Base-by-base conservation (phyloP, 92 coral and sea anemone genomes). In the Zoanthus gigantus region DNA sequence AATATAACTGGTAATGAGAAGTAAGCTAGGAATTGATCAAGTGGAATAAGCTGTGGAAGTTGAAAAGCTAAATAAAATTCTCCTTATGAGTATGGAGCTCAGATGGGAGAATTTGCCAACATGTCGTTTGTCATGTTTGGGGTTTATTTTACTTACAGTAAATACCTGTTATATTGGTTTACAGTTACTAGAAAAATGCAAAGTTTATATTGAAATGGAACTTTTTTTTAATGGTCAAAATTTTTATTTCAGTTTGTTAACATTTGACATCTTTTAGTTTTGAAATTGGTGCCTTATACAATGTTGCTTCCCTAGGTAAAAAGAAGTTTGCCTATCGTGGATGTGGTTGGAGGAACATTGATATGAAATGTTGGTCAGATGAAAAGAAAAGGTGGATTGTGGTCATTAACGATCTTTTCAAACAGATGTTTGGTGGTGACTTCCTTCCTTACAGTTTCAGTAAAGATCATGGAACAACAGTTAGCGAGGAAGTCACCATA, bases 381-480 rank as follows among this genome's bases (percentile, higher is more conserved):
- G 78, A 91, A 56, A 81, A 91, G 4, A 29, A 57, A n/a, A 68
- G 57, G 29, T 88, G 91, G 93, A 88, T 91, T 87, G 28, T 77
- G 7, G 72, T 56, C 53, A 77, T 88, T 7, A 88, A 84, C 71
- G 57, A 69, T 16, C 56, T 91, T 52, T 76, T 87, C 56, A 76
- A 52, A 47, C 73, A 88, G 56, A 53, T 77, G 7, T 87, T 88
- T 87, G 93, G 91, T 10, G 57, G 57, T 7, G 91, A 87, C 91
- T 87, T 82, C 76, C 83, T 91, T 9, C 0, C 52, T 2, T 88
- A 81, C 53, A 13, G 12, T 5, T 73, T 46, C 50, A 74, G 76
- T 37, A 88, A 73, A 61, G 91, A 81, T 15, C 73, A 88, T 53
- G 87, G 83, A 60, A 82, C 83, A 63, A 74, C 7, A 4, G 84